Evolutionary conservation across 2,888 invertebrate genomes (phyloP).

Genomic region (Hedychridium roseum): DNA sequence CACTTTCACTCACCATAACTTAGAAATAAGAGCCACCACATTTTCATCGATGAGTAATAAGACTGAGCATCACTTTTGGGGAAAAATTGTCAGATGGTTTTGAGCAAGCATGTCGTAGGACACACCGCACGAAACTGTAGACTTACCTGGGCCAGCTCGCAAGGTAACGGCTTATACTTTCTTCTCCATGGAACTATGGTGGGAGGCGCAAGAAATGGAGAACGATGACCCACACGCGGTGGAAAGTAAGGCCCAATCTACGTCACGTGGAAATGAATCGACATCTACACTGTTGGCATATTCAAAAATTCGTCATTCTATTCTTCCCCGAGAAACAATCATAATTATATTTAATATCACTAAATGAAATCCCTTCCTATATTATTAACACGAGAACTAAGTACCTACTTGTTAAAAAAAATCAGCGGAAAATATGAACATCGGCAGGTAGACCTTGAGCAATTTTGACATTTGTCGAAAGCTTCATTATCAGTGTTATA

Average conservation of each 20-base stretch:
- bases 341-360: too few relatives aligned
- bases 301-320: too few relatives aligned
- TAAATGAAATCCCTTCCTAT: too few relatives aligned
- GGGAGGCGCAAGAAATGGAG: slow-evolving; percentile 31
- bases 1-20: slow-evolving; percentile 39
- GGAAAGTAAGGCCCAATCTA: slow-evolving; percentile 15
- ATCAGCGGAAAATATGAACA: too few relatives aligned
- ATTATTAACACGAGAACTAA: too few relatives aligned
- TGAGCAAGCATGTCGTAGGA: slow-evolving; percentile 16
- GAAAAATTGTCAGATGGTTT: background rate
- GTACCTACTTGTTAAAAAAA: too few relatives aligned
- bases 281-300: too few relatives aligned
- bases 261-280: too few relatives aligned
- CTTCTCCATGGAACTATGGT: slow-evolving; percentile 40
- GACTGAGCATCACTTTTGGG: background rate
- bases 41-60: slow-evolving; percentile 14
- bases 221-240: slow-evolving; percentile 36
- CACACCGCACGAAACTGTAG: slow-evolving; percentile 31
- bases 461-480: too few relatives aligned
- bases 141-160: slow-evolving; percentile 25
- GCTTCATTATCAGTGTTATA: too few relatives aligned
- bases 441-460: too few relatives aligned
- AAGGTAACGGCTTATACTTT: slow-evolving; percentile 45
- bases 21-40: slow-evolving; percentile 47
- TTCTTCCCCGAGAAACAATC: too few relatives aligned